Base-by-base conservation (phyloP, 2,888 invertebrate genomes). In the Caenorhabditis virilis region DNA sequence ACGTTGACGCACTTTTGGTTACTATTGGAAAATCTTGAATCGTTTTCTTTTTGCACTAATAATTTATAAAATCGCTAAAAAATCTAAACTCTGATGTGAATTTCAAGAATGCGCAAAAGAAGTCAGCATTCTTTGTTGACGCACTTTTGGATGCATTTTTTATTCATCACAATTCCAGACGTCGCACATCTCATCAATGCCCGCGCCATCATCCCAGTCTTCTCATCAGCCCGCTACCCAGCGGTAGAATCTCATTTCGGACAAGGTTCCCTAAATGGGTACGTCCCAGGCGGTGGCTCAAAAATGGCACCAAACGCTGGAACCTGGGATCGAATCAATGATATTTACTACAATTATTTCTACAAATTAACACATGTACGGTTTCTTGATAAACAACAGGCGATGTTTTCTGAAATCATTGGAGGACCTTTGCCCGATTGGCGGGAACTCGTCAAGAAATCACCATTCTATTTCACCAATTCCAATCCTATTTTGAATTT, bases 221-320 rank as follows among this genome's bases (percentile, higher is more conserved):
- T 42, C 15, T 23, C 42, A 20, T 42, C 42, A 13, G 42, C 25
- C 22, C 3, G 42, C 22, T 53, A 51, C 5, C 42, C 45, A 26
- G 43, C 56, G 25, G 43, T 45, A 7, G 48, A 53, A 36, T 16
- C 39, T 33, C 38, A 41, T 30, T 58, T 59, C 42, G 59, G 59
- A 45, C 46, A 45, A 13, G 23, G 42, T 11, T 27, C 48, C 26
- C 25, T 41, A 15, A 30, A 46, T 9, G 52, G 59, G 22, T 59
- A 53, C 27, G 46, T 59, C 30, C 59, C 59, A 26, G 48, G 59
- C 36, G 25, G 35, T 18, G 20, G 13, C 23, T 45, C 38, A n/a
- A 30, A 1, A 18, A 16, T 36, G 26, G 26, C 16, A 15, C 25
- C 36, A 43, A 22, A 48, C 25, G 38, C 45, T 22, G 33, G 33